Conservation (phyloP, 2,797 vertebrate genomes). For the Apogon hyalosoma region DNA sequence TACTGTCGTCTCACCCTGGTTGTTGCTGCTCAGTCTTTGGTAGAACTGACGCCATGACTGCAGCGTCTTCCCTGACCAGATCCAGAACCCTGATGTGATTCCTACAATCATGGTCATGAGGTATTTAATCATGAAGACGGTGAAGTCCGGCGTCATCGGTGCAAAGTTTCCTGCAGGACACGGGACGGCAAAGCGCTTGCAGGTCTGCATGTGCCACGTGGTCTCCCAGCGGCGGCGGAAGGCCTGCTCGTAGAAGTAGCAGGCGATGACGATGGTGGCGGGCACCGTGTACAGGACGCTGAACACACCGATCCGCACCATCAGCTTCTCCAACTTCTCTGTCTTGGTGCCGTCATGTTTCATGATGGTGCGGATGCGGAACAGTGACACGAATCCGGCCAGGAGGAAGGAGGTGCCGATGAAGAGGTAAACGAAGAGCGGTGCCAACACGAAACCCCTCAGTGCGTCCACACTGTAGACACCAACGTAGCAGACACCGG, state of each 20-base stretch:
- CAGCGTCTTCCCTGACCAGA: constrained; percentile 95
- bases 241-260: constrained; percentile 93
- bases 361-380: constrained; percentile 94
- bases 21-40: constrained; percentile 86
- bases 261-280: constrained; percentile 90
- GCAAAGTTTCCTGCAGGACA: constrained; percentile 86
- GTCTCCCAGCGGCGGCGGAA: constrained; percentile 91
- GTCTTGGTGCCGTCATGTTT: constrained; percentile 93
- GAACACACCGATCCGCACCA: constrained; percentile 86
- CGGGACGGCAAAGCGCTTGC: constrained; percentile 88
- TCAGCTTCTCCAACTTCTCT: constrained; percentile 86
- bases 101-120: constrained; percentile 95
- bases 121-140: constrained; percentile 95
- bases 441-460: constrained; percentile 90
- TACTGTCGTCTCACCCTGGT: constrained; percentile 90
- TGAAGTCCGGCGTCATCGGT: constrained; percentile 90
- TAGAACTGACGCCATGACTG: constrained; percentile 93
- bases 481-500: constrained; percentile 93
- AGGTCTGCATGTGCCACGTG: constrained; percentile 91
- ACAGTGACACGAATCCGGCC: constrained; percentile 92
- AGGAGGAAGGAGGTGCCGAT: constrained; percentile 92
- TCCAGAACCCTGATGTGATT: constrained; percentile 95
- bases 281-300: constrained; percentile 91
- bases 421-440: constrained; percentile 92
- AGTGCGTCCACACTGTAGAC: constrained; percentile 88